A percentile compares a stretch with the other conserved stretches of the same genome.
phyloP scores from a whole-genome alignment of 2,113 vertebrate species.

The Xyrauchen texanus region DNA sequence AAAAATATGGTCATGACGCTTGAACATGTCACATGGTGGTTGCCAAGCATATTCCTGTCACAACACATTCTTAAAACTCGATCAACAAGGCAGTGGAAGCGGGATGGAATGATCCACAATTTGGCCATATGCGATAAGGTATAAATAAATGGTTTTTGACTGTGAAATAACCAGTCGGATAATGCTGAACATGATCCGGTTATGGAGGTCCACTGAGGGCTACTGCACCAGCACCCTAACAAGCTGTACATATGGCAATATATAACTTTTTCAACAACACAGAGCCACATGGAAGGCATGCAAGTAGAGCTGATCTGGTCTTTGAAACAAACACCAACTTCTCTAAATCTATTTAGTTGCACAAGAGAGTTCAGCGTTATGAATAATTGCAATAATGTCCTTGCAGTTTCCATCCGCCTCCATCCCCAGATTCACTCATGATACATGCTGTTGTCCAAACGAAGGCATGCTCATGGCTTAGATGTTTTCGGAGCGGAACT shows the following conservation, averaged over 20 bases:
- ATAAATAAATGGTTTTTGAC: slow-evolving; percentile 33
- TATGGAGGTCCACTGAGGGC: slow-evolving; percentile 29
- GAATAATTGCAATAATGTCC: slow-evolving; percentile 26
- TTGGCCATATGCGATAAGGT: slow-evolving; percentile 16
- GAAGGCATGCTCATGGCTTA: slow-evolving; percentile 60
- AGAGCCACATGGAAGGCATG: slow-evolving; percentile 4
- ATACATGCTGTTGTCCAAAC: slow-evolving; percentile 65
- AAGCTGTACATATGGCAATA: slow-evolving; percentile 24
- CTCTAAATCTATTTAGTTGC: slow-evolving; percentile 31
- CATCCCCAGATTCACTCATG: slow-evolving; percentile 48
- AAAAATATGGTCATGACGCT: neutral
- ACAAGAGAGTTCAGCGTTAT: slow-evolving; percentile 22
- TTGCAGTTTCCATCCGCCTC: neutral
- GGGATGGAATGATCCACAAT: neutral
- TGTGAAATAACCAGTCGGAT: neutral
- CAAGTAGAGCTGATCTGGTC: slow-evolving; percentile 20
- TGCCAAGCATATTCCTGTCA: neutral
- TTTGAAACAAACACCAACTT: slow-evolving; percentile 17
- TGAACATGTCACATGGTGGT: slow-evolving; percentile 22
- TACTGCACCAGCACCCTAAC: slow-evolving; percentile 1
- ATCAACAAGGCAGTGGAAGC: slow-evolving; percentile 16
- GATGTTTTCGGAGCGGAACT: slow-evolving; percentile 59
- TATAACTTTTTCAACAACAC: slow-evolving; percentile 26
- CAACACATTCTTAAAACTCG: slow-evolving; percentile 13
- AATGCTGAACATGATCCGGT: slow-evolving; percentile 28